phyloP scores from a whole-genome alignment of 2,888 invertebrate genomes.

The Gandaritis pyraliata region DNA sequence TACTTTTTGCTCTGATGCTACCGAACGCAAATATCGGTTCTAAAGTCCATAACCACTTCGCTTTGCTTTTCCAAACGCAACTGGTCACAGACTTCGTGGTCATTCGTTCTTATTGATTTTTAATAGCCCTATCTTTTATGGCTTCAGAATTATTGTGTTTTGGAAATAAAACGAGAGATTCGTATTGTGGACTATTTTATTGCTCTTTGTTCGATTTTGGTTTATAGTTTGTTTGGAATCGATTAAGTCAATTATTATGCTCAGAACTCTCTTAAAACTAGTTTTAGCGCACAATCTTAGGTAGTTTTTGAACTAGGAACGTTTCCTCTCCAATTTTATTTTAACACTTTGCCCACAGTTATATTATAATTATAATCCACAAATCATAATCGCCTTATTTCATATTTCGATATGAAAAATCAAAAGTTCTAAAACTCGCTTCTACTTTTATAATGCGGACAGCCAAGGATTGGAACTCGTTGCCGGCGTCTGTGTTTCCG shows the following conservation, averaged over 20 bases:
- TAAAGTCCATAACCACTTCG: constrained; percentile 58
- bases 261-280: not conserved
- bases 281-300: no score
- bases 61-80: constrained; percentile 36
- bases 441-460: no score
- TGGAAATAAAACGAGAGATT: constrained; percentile 34
- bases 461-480: no score
- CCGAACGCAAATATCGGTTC: constrained; percentile 58
- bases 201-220: constrained; percentile 34
- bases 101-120: constrained; percentile 57
- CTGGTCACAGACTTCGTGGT: constrained; percentile 27
- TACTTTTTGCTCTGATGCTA: constrained; percentile 67
- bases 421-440: no score
- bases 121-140: constrained; percentile 56
- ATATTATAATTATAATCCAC: no score
- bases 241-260: no score
- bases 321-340: no score
- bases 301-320: no score
- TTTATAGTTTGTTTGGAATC: constrained; percentile 23
- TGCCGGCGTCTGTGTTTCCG: no score
- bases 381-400: no score
- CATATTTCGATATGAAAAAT: no score
- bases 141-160: constrained; percentile 35
- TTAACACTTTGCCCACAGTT: no score
- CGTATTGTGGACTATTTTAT: constrained; percentile 37